A percentile compares a stretch with the other conserved stretches of the same genome.
Conservation (phyloP, 2,113 vertebrate genomes). For the Leucopsar rothschildi region DNA sequence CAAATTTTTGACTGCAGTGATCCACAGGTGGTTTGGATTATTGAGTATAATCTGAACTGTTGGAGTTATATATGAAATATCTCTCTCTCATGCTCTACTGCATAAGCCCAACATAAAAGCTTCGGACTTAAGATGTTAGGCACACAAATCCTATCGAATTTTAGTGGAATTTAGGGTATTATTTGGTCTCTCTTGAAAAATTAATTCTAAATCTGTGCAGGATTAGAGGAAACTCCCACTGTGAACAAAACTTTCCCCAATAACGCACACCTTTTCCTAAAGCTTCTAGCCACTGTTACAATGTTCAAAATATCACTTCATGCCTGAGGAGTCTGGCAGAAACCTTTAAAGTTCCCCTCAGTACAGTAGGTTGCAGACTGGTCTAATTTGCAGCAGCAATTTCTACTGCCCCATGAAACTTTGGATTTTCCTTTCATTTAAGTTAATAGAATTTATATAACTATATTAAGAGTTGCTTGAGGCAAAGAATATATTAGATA, state of each 20-base stretch:
- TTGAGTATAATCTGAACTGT: neutral
- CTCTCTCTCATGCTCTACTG: neutral
- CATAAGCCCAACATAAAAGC: constrained; percentile 33
- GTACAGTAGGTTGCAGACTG: neutral
- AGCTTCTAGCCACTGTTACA: neutral
- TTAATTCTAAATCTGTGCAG: constrained; percentile 19
- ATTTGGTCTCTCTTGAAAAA: constrained; percentile 36
- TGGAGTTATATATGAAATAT: constrained; percentile 8
- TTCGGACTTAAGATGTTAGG: constrained; percentile 11
- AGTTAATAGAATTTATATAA: constrained; percentile 40
- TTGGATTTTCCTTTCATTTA: constrained; percentile 41
- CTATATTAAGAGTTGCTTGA: constrained; percentile 25
- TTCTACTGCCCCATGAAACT: constrained; percentile 10
- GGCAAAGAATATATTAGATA: constrained; percentile 23
- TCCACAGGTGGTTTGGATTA: constrained; percentile 51
- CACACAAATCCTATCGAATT: neutral
- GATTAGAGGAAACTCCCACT: constrained; percentile 34
- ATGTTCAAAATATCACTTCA: neutral
- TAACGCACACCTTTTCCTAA: constrained; percentile 33
- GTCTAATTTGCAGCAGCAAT: constrained; percentile 39
- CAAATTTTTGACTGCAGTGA: neutral
- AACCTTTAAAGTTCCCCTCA: neutral
- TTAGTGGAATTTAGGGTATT: constrained; percentile 40
- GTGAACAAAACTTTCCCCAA: neutral
- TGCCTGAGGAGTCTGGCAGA: neutral